A percentile compares a stretch with the other conserved stretches of the same genome.
These are phyloP conservation scores for Sarcophaga variegata DNA, from an alignment of 2,888 invertebrate species.

Conservation along the genomic window DNA sequence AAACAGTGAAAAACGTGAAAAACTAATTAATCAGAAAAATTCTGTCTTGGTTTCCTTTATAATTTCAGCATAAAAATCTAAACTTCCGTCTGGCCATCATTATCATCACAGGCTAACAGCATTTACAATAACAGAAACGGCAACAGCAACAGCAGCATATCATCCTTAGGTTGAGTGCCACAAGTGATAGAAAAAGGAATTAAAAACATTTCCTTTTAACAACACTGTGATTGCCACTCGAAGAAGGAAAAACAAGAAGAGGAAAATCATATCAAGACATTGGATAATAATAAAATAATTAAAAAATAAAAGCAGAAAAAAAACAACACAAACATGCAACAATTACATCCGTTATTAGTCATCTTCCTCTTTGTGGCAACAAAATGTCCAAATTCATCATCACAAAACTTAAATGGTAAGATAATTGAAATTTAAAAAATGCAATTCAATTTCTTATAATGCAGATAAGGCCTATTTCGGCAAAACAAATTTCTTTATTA, in stretches of 20 bases:
- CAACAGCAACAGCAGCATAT: neutral
- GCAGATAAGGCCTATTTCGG: too few relatives aligned
- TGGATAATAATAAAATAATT: neutral
- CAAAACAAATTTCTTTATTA: too few relatives aligned
- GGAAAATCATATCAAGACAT: neutral
- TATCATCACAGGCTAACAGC: too few relatives aligned
- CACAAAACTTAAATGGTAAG: constrained; percentile 80
- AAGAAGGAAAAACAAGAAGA: neutral
- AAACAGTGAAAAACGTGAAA: too few relatives aligned
- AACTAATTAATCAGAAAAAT: neutral
- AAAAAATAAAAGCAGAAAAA: neutral
- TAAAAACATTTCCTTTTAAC: neutral
- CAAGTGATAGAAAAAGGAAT: neutral
- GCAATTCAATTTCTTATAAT: neutral
- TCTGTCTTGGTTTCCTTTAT: neutral
- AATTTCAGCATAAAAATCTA: neutral
- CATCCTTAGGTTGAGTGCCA: too few relatives aligned
- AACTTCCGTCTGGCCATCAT: too few relatives aligned
- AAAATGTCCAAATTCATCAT: constrained; percentile 76
- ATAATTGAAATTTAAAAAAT: neutral
- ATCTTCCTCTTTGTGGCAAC: constrained; percentile 77
- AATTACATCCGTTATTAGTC: constrained; percentile 73
- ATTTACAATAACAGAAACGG: too few relatives aligned
- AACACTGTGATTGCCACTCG: constrained; percentile 35
- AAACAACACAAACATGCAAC: constrained; percentile 73